Evolutionary conservation across 1,140 invertebrate species (phyloP), one percentile per base, ranked within the genome.

Genomic region (Cydia pomonella): DNA sequence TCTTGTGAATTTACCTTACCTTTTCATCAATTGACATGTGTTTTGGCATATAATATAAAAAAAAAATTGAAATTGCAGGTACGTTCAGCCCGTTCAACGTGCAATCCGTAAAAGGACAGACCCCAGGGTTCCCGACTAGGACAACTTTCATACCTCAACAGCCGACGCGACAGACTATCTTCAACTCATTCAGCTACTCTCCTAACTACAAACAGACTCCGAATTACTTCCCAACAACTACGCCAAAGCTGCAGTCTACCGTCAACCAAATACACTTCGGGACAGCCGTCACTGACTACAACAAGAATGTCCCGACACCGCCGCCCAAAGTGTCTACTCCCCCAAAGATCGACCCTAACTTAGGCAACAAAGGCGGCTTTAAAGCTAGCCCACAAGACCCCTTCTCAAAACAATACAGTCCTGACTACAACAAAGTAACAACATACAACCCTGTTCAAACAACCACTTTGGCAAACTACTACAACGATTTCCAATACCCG

Each of bases 381-480:
- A 93, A 93, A 72, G 85, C 93, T 2, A 94, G 92, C 74, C 91
- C 89, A 6, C 88, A 91, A 76, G 93, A 94, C 87, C 92, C 90
- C 4, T 90, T 93, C 75, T 80, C 77, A 25, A 86, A 93, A 81
- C 82, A 84, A 73, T 66, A 76, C 16, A 80, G 85, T 10, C 82
- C 80, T 53, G 83, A 90, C 59, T 80, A 80, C 29, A 90, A 90
- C 73, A 91, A 92, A 27, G 82, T 82, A 4, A 90, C 88, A 5
- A 90, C 91, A 2, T 93, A 93, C 75, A 93, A 92, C 76, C 90
- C 89, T 13, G 50, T 82, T 59, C 89, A 88, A 53, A 87, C 90
- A 0, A 89, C 89, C n/a, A 84, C 90, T 12, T 33, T 81, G 50
- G 73, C 84, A 7, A 87, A 84, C 76, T 79, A 78, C 25, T 83